Evolutionary conservation across 2,888 invertebrate species (phyloP).

Genomic region (Autographa pulchrina): DNA sequence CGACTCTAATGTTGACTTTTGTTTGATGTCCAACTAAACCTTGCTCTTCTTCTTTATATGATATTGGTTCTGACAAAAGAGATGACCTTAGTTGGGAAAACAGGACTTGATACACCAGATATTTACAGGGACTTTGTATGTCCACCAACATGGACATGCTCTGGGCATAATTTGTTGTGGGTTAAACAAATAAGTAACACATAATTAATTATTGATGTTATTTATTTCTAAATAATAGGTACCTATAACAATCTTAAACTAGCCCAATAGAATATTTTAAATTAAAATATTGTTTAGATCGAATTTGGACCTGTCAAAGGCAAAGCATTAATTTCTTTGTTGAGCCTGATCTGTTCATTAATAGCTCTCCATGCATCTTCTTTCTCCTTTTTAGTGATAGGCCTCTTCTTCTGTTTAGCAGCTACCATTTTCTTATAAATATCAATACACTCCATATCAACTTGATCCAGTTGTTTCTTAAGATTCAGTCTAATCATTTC

Average conservation of each 20-base stretch:
- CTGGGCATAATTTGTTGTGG: background rate
- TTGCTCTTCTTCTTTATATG: too few species aligned
- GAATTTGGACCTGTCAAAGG: slow-evolving; percentile 86
- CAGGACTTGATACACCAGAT: too few species aligned
- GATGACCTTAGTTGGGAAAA: too few species aligned
- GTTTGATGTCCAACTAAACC: too few species aligned
- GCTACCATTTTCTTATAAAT: slow-evolving; percentile 94
- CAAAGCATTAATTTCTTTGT: slow-evolving; percentile 86
- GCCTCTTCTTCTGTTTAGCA: slow-evolving; percentile 94
- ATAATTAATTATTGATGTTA: slow-evolving; percentile 39
- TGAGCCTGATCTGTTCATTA: slow-evolving; percentile 90
- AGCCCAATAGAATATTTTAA: slow-evolving; percentile 47
- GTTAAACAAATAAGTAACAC: slow-evolving; percentile 14
- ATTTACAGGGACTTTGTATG: too few species aligned
- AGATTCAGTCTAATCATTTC: slow-evolving; percentile 94
- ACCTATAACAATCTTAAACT: slow-evolving; percentile 52
- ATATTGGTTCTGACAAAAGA: too few species aligned
- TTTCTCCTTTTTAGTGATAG: slow-evolving; percentile 94
- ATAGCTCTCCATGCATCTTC: slow-evolving; percentile 94
- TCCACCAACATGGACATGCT: background rate
- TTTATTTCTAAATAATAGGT: slow-evolving; percentile 58
- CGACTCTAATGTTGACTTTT: too few species aligned
- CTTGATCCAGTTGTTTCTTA: slow-evolving; percentile 92
- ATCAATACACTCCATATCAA: slow-evolving; percentile 94
- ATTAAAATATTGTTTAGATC: slow-evolving; percentile 68